phyloP scores from a whole-genome alignment of 1,140 invertebrate species.

The Pseudobourletiella spinata region DNA sequence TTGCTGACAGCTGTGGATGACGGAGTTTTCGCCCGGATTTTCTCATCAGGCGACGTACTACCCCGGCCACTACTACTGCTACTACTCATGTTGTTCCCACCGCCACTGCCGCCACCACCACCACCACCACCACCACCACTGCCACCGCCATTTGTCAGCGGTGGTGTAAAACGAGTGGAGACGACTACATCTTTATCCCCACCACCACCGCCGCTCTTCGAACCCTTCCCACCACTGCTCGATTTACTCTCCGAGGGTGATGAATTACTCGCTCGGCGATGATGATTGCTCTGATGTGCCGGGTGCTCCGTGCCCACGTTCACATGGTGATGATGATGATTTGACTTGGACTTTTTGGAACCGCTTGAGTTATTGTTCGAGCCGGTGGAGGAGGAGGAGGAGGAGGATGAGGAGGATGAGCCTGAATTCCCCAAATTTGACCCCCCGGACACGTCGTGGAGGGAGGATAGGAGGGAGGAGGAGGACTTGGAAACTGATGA shows the following conservation, averaged over 20 bases:
- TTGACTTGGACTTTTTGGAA: slow-evolving; percentile 2
- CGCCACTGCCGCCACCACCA: neutral
- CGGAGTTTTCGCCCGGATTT: slow-evolving; percentile 13
- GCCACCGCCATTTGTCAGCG: neutral
- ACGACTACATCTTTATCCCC: neutral
- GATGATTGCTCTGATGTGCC: neutral
- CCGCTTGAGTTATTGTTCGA: neutral
- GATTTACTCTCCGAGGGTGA: neutral
- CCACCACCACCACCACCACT: neutral
- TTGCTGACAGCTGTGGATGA: slow-evolving; percentile 11
- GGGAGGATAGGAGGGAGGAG: neutral
- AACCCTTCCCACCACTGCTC: neutral
- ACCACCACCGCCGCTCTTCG: neutral
- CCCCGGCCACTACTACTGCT: neutral
- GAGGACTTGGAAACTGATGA: neutral
- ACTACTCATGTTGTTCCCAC: neutral
- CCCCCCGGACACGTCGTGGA: neutral
- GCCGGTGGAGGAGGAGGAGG: neutral
- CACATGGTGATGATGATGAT: slow-evolving; percentile 6
- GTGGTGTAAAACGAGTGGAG: neutral
- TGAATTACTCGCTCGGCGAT: neutral
- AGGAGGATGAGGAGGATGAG: slow-evolving; percentile 1
- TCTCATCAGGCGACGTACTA: slow-evolving; percentile 7
- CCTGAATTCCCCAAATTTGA: too few relatives aligned
- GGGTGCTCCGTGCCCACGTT: slow-evolving; percentile 2